phyloP scores from a whole-genome alignment of 1,140 invertebrate species.

The Aphaenogaster rudis region DNA sequence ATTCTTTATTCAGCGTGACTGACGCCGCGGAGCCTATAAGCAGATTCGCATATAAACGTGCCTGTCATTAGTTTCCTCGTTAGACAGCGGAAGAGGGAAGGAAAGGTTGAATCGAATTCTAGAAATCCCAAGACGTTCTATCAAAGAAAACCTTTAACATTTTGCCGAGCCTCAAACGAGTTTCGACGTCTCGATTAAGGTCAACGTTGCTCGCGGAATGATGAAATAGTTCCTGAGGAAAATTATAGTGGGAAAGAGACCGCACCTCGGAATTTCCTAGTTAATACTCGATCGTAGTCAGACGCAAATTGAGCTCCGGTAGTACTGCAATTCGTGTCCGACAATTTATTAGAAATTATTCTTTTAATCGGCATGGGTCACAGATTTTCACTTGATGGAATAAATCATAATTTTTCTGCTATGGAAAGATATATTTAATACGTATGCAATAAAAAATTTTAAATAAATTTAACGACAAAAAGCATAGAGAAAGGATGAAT shows the following conservation, averaged over 20 bases:
- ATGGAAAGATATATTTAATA: not conserved
- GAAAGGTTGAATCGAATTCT: conserved; percentile 38
- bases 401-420: conserved; percentile 20
- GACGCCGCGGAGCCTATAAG: not conserved
- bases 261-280: conserved; percentile 37
- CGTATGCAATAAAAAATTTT: not conserved
- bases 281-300: conserved; percentile 51
- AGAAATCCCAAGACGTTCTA: conserved; percentile 8
- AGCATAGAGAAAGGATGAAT: not conserved
- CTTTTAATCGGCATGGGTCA: not conserved
- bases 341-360: conserved; percentile 50
- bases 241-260: conserved; percentile 61
- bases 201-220: conserved; percentile 40
- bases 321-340: not conserved
- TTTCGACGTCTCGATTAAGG: conserved; percentile 76
- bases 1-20: conserved; percentile 14
- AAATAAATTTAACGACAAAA: not conserved
- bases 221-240: conserved; percentile 57
- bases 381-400: not conserved
- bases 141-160: conserved; percentile 63
- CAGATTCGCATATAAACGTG: conserved; percentile 13
- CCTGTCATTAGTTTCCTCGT: conserved; percentile 13
- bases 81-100: not conserved
- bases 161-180: conserved; percentile 63
- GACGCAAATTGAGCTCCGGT: conserved; percentile 41